phyloP scores from a whole-genome alignment of 2,113 vertebrate genomes.

The Rostratula benghalensis region DNA sequence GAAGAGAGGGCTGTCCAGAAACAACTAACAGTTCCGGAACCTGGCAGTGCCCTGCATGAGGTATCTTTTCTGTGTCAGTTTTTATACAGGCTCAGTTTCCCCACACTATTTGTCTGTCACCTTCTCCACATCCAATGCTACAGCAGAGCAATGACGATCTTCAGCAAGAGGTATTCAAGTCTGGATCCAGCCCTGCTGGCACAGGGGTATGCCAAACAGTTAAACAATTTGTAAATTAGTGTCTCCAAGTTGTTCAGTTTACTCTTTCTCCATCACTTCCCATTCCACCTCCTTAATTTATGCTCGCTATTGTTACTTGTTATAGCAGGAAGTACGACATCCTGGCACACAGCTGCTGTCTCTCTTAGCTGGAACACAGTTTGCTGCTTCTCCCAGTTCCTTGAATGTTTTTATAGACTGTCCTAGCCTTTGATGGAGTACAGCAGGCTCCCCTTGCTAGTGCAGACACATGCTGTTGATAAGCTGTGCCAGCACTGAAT shows the following conservation, averaged over 20 bases:
- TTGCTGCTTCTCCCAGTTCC: constrained; percentile 11
- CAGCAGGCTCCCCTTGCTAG: constrained; percentile 27
- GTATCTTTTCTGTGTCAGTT: background rate
- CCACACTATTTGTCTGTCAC: background rate
- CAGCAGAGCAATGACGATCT: background rate
- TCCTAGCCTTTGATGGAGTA: constrained; percentile 39
- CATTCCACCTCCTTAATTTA: constrained; percentile 25
- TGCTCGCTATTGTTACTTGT: background rate
- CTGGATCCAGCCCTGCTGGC: constrained; percentile 1
- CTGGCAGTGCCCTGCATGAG: background rate
- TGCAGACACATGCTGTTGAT: constrained; percentile 33
- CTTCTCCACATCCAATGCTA: background rate
- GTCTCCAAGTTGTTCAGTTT: background rate
- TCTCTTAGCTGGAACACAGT: constrained; percentile 20
- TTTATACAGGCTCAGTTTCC: background rate
- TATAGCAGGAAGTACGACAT: background rate
- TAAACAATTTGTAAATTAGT: constrained; percentile 33
- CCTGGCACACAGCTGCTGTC: constrained; percentile 31
- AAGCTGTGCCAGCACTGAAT: constrained; percentile 37
- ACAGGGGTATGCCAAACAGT: background rate
- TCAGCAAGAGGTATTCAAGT: background rate
- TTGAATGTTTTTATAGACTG: constrained; percentile 30
- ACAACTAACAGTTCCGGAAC: background rate
- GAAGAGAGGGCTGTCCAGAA: background rate
- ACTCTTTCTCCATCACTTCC: constrained; percentile 10